Percentiles rank a stretch among this genome's conserved stretches.
phyloP scores from a whole-genome alignment of 2,888 invertebrate genomes.

The Andrena camellia region DNA sequence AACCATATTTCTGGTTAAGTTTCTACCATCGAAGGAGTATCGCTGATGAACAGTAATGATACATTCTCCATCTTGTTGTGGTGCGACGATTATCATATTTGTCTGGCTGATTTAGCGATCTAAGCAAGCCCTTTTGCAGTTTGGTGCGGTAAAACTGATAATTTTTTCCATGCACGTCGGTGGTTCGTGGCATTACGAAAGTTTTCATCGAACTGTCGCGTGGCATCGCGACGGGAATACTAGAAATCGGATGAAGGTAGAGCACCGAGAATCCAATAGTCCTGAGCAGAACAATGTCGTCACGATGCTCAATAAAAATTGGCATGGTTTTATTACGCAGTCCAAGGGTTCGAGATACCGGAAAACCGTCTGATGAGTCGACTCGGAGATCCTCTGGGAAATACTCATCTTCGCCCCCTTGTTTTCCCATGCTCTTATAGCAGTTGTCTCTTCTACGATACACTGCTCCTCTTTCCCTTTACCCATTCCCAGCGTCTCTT shows the following conservation, averaged over 20 bases:
- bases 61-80: background rate
- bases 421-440: constrained; percentile 21
- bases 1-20: too few relatives aligned
- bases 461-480: constrained; percentile 17
- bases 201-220: constrained; percentile 71
- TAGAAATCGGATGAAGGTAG: constrained; percentile 57
- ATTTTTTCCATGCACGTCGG: constrained; percentile 65
- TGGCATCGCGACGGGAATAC: constrained; percentile 67
- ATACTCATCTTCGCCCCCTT: constrained; percentile 78
- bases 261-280: constrained; percentile 51
- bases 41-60: background rate
- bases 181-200: constrained; percentile 64
- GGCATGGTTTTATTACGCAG: constrained; percentile 82
- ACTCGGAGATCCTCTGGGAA: constrained; percentile 81
- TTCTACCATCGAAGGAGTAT: background rate
- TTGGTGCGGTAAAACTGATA: constrained; percentile 52
- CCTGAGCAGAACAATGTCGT: constrained; percentile 64
- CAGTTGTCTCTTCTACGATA: constrained; percentile 39
- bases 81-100: constrained; percentile 17
- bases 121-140: constrained; percentile 36
- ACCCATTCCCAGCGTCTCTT: background rate
- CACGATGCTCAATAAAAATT: constrained; percentile 75
- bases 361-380: constrained; percentile 80
- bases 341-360: constrained; percentile 71
- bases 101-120: constrained; percentile 50